Evolutionary conservation across 2,797 vertebrate species (phyloP), one percentile per base, ranked within the genome.

Genomic region (Kryptopterus vitreolus): DNA sequence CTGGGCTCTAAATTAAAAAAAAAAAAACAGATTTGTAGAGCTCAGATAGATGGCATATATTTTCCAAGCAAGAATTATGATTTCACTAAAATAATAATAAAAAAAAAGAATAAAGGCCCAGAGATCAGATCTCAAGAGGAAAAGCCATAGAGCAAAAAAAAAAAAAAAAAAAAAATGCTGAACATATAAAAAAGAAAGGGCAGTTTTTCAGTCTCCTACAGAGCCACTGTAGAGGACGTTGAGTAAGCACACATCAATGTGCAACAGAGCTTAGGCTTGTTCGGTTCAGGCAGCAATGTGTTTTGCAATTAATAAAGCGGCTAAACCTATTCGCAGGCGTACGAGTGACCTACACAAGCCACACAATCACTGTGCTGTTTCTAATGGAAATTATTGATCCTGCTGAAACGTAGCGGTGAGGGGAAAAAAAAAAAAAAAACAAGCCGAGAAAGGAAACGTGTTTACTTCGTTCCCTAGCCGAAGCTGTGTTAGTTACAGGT

Each of bases 331-430:
- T 87, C 83, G 82, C 82, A n/a, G 82, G 85, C 88, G 88, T 89
- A 87, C 48, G 82, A 69, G 87, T 90, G 88, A 87, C 85, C 88
- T 82, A 85, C 53, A 82, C 81, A 77, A 77, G 77, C 75, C 87
- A 33, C 86, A 89, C 90, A 88, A 88, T 89, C 90, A 84, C 76
- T 61, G 80, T 52, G 84, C 85, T 84, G 87, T 68, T 80, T 86
- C 90, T 93, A 93, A 93, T 94, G 92, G 93, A 93, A 90, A 87
- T 87, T 91, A 93, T 92, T 88, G 92, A 94, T 94, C 86, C 63
- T 62, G 58, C 22, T 76, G 88, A 87, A 87, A 90, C 87, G 89
- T 90, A 88, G 91, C 78, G 73, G 77, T 20, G 76, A 59, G 52
- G 62, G 75, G 35, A 10, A 43, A 43, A 43, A 43, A 43, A 43